These are phyloP conservation scores for Delia radicum DNA, from an alignment of 1,140 invertebrate genomes.

Conservation along the genomic window DNA sequence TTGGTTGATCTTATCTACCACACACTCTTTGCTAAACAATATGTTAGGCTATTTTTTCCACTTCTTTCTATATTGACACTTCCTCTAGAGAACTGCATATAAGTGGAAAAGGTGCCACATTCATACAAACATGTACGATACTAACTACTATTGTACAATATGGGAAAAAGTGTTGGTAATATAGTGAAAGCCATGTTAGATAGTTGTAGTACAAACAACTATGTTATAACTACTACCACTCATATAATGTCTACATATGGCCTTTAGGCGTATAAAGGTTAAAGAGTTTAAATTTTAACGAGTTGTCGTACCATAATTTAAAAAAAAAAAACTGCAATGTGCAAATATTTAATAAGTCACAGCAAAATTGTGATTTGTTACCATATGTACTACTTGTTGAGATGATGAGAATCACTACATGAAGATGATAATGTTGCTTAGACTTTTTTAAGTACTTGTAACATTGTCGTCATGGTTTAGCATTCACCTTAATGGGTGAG, in stretches of 20 bases:
- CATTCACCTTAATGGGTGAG: too few species aligned
- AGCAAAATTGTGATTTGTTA: neutral
- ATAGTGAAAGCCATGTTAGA: neutral
- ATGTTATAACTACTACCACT: too few species aligned
- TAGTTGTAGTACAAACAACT: neutral
- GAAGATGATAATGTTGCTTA: neutral
- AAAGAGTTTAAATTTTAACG: slow-evolving; percentile 5
- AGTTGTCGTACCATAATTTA: neutral
- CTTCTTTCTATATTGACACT: neutral
- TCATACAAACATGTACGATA: neutral
- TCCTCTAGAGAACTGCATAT: neutral
- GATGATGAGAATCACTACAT: neutral
- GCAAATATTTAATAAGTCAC: neutral
- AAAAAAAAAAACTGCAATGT: neutral
- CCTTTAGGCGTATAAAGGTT: neutral
- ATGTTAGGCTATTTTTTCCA: neutral
- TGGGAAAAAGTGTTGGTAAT: neutral
- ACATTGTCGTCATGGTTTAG: too few species aligned
- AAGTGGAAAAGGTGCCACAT: neutral
- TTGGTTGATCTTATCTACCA: too few species aligned
- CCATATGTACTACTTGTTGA: neutral
- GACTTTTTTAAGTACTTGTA: neutral
- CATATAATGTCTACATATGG: neutral
- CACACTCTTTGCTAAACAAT: too few species aligned
- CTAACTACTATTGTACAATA: neutral